A percentile compares a stretch with the other conserved stretches of the same genome.
These are phyloP conservation scores for Cecidostiba fungosa DNA, from an alignment of 2,888 invertebrate genomes.

Conservation along the genomic window DNA sequence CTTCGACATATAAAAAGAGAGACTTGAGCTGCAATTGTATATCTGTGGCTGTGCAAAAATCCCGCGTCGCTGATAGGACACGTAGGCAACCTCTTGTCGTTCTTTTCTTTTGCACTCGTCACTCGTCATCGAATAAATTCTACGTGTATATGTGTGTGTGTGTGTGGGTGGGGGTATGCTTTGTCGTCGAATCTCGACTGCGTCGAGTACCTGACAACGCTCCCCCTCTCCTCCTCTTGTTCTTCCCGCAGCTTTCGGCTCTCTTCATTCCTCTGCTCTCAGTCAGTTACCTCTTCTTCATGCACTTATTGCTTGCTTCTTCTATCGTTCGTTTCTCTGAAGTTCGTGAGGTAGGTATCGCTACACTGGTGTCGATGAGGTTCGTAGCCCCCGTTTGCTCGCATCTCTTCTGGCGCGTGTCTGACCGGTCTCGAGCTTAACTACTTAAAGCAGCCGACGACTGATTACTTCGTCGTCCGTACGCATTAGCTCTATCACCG, in stretches of 20 bases:
- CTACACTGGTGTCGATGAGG: not conserved
- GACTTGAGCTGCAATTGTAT: not conserved
- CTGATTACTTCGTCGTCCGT: not conserved
- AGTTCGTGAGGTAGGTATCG: not conserved
- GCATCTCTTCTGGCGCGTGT: not conserved
- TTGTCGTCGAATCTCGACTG: slow-evolving; percentile 48
- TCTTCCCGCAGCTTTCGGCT: not conserved
- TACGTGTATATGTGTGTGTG: not conserved
- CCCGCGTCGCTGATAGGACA: slow-evolving; percentile 42
- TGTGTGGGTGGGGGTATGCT: slow-evolving; percentile 39
- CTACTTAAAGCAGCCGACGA: not conserved
- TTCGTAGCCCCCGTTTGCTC: not conserved
- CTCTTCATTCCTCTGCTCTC: slow-evolving; percentile 25
- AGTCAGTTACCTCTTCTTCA: slow-evolving; percentile 28
- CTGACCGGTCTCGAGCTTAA: not conserved
- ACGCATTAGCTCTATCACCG: not conserved
- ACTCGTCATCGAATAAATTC: slow-evolving; percentile 23
- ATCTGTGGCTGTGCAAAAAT: not conserved
- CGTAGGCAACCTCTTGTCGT: slow-evolving; percentile 27
- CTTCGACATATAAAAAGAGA: not conserved
- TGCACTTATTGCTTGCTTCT: slow-evolving; percentile 28
- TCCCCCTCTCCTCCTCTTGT: slow-evolving; percentile 41
- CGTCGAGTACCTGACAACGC: slow-evolving; percentile 42
- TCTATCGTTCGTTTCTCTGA: not conserved
- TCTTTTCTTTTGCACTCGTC: slow-evolving; percentile 14